Evolutionary conservation across 2,888 invertebrate species (phyloP).

Genomic region (Himalopsyche japonica): DNA sequence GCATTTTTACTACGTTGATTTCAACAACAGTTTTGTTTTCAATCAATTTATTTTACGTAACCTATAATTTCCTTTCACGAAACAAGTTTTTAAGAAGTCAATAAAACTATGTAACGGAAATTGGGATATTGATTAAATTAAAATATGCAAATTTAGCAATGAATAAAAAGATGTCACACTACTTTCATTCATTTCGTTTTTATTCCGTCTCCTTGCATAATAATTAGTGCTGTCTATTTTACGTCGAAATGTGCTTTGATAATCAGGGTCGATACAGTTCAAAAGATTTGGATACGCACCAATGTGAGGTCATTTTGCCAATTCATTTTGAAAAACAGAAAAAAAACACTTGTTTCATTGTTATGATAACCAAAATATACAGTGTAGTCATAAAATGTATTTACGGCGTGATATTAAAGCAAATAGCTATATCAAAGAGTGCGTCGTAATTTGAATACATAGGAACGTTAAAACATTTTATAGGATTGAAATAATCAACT

Average conservation of each 20-base stretch:
- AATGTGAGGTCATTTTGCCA: background rate
- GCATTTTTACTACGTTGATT: too few relatives aligned
- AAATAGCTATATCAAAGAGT: too few relatives aligned
- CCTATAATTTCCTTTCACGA: too few relatives aligned
- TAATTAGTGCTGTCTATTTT: background rate
- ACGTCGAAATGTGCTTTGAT: background rate
- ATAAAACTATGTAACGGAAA: background rate
- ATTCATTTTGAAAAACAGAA: background rate
- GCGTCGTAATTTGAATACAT: too few relatives aligned
- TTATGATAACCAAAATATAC: background rate
- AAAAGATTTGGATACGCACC: background rate
- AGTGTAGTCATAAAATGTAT: too few relatives aligned
- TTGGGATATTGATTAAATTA: background rate
- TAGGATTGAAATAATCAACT: too few relatives aligned
- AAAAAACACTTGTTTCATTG: background rate
- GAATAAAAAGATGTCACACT: background rate
- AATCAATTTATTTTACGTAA: too few relatives aligned
- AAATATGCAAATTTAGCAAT: background rate
- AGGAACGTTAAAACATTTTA: too few relatives aligned
- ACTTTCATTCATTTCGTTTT: background rate
- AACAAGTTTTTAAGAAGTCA: background rate
- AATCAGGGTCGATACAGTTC: background rate
- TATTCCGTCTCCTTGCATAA: background rate
- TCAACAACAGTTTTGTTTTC: too few relatives aligned
- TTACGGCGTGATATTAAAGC: too few relatives aligned